Conservation (phyloP, 2,888 invertebrate genomes). For the Oxyteleia sp. region DNA sequence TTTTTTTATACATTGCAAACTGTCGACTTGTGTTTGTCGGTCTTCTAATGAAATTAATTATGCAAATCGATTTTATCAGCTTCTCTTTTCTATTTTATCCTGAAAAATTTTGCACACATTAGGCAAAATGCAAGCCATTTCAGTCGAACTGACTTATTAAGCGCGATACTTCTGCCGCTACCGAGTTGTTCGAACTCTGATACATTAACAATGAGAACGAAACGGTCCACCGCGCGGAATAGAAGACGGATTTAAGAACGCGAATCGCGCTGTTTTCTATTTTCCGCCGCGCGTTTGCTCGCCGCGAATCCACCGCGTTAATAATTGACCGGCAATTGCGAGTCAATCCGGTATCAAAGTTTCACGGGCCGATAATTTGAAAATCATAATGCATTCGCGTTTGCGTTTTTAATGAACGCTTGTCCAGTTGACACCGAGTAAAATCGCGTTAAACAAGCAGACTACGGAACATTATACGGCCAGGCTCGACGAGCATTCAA, state of each 20-base stretch:
- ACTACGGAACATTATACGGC: no score
- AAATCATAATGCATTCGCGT: background rate
- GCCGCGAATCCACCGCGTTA: no score
- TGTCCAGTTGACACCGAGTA: no score
- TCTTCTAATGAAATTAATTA: background rate
- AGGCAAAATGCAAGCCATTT: conserved; percentile 1
- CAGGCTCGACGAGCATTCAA: background rate
- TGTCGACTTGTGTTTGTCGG: background rate
- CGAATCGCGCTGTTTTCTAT: background rate
- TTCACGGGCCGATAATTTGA: background rate
- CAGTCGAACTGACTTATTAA: conserved; percentile 1
- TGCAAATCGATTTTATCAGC: background rate
- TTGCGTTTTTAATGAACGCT: background rate
- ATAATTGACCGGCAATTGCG: background rate
- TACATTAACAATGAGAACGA: conserved; percentile 8
- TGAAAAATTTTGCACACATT: conserved; percentile 18
- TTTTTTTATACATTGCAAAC: no score
- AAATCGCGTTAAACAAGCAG: no score
- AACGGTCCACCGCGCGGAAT: background rate
- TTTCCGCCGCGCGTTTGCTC: background rate
- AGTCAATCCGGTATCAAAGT: background rate
- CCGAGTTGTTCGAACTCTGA: background rate
- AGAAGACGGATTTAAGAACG: conserved; percentile 5
- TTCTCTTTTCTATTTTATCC: background rate
- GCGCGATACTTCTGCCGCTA: background rate